Evolutionary conservation across 2,113 vertebrate genomes (phyloP).

Genomic region (Holacanthus passer): DNA sequence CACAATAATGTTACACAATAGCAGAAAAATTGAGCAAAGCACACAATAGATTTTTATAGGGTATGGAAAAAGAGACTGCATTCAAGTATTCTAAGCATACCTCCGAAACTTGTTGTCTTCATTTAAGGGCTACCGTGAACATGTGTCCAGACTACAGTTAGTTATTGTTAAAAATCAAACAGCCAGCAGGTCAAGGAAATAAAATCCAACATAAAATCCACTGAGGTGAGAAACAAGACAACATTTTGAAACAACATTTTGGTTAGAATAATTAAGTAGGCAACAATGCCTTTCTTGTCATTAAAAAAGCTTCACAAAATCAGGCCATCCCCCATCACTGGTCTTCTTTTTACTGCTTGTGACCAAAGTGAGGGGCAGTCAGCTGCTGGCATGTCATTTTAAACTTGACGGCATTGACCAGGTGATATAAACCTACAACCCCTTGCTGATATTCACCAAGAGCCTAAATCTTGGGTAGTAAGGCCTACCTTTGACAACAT

Average conservation of each 20-base stretch:
- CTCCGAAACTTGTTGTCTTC: background rate
- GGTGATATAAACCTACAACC: background rate
- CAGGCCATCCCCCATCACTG: background rate
- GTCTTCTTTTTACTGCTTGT: background rate
- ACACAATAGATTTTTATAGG: background rate
- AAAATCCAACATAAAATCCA: background rate
- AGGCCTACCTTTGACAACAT: background rate
- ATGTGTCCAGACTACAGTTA: background rate
- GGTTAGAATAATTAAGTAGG: background rate
- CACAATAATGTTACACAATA: background rate
- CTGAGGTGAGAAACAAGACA: background rate
- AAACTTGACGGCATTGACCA: background rate
- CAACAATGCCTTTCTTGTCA: background rate
- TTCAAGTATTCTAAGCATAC: conserved; percentile 4
- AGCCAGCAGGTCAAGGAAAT: background rate
- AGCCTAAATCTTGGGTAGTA: background rate
- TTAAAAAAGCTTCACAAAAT: background rate
- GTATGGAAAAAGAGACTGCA: background rate
- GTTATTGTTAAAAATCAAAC: conserved; percentile 9
- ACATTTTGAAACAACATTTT: background rate
- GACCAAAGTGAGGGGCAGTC: background rate
- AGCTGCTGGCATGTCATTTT: background rate
- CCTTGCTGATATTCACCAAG: background rate
- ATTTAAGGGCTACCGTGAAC: background rate
- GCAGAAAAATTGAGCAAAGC: background rate